These are phyloP conservation scores for Saguinus imperator DNA, from an alignment of 2,113 vertebrate genomes.

Conservation along the genomic window DNA sequence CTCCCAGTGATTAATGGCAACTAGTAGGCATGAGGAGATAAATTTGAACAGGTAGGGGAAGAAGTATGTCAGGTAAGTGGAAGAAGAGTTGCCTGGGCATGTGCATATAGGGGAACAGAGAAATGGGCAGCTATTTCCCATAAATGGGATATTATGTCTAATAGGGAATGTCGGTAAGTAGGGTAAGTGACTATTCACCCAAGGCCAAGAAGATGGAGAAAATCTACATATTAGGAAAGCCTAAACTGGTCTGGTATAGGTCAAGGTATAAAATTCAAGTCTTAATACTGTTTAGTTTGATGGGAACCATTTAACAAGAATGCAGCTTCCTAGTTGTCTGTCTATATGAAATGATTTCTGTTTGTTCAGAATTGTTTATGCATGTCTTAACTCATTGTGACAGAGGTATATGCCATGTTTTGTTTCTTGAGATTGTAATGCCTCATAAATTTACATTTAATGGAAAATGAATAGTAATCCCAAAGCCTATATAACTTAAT, in stretches of 20 bases:
- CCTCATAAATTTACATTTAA: constrained; percentile 22
- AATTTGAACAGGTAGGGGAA: constrained; percentile 13
- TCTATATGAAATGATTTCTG: constrained; percentile 1
- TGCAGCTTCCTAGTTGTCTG: not conserved
- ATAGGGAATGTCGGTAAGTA: not conserved
- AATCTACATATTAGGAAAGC: not conserved
- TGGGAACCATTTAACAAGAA: constrained; percentile 1
- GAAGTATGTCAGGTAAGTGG: not conserved
- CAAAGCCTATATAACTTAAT: not conserved
- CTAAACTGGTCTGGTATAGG: not conserved
- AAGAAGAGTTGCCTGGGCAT: not conserved
- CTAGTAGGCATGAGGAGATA: constrained; percentile 9
- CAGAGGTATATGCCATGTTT: not conserved
- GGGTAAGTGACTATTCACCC: not conserved
- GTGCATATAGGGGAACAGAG: not conserved
- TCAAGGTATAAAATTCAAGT: not conserved
- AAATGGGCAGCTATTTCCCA: not conserved
- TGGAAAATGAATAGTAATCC: not conserved
- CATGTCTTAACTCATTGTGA: not conserved
- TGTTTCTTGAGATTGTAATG: not conserved
- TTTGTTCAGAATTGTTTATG: constrained; percentile 30
- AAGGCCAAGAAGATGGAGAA: constrained; percentile 3
- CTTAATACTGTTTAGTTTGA: constrained; percentile 25
- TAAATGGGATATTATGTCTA: not conserved
- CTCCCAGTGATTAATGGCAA: not conserved